Base-by-base conservation (phyloP, 1,140 invertebrate genomes). In the Pogonus chalceus region DNA sequence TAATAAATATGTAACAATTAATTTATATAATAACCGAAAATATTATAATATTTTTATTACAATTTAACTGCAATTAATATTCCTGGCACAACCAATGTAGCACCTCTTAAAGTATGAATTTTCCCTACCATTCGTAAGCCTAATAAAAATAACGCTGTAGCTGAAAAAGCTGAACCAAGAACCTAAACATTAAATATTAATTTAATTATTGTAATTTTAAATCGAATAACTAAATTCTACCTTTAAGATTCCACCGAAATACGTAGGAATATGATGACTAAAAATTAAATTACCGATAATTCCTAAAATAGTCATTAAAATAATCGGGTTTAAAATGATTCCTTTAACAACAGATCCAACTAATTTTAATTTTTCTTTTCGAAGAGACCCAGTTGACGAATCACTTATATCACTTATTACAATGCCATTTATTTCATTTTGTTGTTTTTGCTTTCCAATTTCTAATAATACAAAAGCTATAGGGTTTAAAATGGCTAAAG, bases 101-200 rank as follows among this genome's bases (percentile, higher is more conserved):
- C 76, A 2, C 90, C 90, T 64, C 79, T 78, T 0, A 92, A 68
- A 56, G 82, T 81, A 49, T 85, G 79, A 35, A 92, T 81, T 72
- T 90, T 90, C 7, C 92, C 92, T n/a, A 95, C 90, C 85, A 97
- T 93, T 67, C 88, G 81, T 2, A 95, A 70, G 1, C 95, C 95
- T 9, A 97, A 74, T 23, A 93, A 72, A 68, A 97, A 97, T 10
- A 98, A 69, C 0, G 95, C 92, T 20, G 87, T 84, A 0, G 90
- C 91, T 48, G 90, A 89, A 69, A 96, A 98, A 20, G 93, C 87
- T 58, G 88, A 82, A 0, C 90, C 89, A 54, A 95, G 80, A 1
- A 88, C 81, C 79, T 87, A 60, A 59, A 72, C 20, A 54, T 59
- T 35, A 58, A 58, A 3, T 43, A 23, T 55, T 49, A 51, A 26